Evolutionary conservation across 92 coral and sea anemone species (phyloP).

Genomic region (Paragorgia papillata): DNA sequence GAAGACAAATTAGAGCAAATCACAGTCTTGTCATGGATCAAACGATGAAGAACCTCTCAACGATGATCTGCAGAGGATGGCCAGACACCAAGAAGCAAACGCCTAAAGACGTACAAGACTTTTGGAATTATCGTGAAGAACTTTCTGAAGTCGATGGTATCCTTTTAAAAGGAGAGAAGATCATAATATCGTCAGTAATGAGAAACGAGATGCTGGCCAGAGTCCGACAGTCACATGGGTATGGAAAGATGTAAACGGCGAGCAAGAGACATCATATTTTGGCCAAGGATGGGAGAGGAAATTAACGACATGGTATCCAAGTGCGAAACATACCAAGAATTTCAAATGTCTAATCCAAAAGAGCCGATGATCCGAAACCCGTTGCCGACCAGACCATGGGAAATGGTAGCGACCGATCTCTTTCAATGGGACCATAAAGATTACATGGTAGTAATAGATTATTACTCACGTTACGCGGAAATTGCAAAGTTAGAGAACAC

Average conservation of each 20-base stretch:
- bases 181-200: constrained; percentile 54
- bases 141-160: constrained; percentile 63
- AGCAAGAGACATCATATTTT: constrained; percentile 47
- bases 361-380: constrained; percentile 50
- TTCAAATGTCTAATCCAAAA: constrained; percentile 33
- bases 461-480: constrained; percentile 36
- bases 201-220: constrained; percentile 60
- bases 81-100: too few species aligned
- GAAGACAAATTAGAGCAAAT: too few species aligned
- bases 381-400: constrained; percentile 51
- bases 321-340: constrained; percentile 37
- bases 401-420: constrained; percentile 46
- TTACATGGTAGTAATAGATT: constrained; percentile 31
- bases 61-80: constrained; percentile 58
- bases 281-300: constrained; percentile 45
- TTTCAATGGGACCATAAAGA: constrained; percentile 45
- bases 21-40: too few species aligned
- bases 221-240: constrained; percentile 64
- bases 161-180: constrained; percentile 61
- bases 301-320: constrained; percentile 24
- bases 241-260: constrained; percentile 57
- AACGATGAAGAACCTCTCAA: constrained; percentile 45
- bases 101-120: constrained; percentile 55
- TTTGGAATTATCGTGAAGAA: constrained; percentile 69
- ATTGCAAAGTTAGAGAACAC: constrained; percentile 35